phyloP scores from a whole-genome alignment of 2,113 vertebrate genomes.

The Megalops atlanticus region DNA sequence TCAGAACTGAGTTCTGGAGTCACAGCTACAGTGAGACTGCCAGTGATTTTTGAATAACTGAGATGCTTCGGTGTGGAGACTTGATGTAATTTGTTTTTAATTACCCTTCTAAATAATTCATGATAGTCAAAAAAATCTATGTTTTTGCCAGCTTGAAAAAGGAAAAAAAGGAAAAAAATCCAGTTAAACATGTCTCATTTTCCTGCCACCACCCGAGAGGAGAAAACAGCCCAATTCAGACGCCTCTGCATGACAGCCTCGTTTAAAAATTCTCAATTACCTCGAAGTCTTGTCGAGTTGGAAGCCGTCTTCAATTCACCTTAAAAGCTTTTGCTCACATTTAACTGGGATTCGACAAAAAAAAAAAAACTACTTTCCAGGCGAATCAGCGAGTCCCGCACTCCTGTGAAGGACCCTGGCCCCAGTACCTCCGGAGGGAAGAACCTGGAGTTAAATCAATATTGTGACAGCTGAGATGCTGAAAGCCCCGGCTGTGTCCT shows the following conservation, averaged over 20 bases:
- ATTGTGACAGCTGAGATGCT: slow-evolving; percentile 61
- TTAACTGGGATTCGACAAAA: not conserved
- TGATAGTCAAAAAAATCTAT: slow-evolving; percentile 29
- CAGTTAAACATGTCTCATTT: slow-evolving; percentile 31
- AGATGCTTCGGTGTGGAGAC: slow-evolving; percentile 43
- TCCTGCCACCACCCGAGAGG: not conserved
- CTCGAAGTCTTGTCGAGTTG: not conserved
- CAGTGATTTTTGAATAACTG: slow-evolving; percentile 29
- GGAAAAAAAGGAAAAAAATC: slow-evolving; percentile 43
- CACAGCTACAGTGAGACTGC: slow-evolving; percentile 37
- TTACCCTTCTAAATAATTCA: slow-evolving; percentile 62
- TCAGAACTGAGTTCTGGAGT: slow-evolving; percentile 36
- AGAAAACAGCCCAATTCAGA: not conserved
- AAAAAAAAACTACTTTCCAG: not conserved
- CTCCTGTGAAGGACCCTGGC: slow-evolving; percentile 14
- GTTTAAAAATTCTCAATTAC: not conserved
- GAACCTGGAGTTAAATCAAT: slow-evolving; percentile 61
- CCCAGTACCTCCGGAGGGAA: slow-evolving; percentile 35
- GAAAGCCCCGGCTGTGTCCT: slow-evolving; percentile 63
- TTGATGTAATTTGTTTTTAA: slow-evolving; percentile 62
- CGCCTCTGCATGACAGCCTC: not conserved
- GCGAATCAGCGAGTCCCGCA: not conserved
- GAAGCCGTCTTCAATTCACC: not conserved
- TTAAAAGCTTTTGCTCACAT: slow-evolving; percentile 7
- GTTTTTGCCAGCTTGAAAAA: slow-evolving; percentile 40